Base-by-base conservation (phyloP, 2,888 invertebrate genomes). In the Euzetes globulus region DNA sequence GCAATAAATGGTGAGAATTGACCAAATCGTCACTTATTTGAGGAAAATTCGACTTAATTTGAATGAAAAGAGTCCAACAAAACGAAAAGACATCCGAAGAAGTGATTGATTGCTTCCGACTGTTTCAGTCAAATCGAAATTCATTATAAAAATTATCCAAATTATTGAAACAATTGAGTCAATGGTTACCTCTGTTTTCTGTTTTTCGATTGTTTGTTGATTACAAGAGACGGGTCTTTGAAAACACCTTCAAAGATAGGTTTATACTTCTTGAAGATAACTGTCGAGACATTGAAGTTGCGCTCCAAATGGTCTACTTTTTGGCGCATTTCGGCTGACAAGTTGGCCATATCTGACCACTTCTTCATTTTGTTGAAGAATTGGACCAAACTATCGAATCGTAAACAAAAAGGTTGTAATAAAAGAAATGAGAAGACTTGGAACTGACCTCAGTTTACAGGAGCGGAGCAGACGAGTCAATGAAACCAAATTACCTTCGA, bases 291-390 rank as follows among this genome's bases (percentile, higher is more conserved):
- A 71, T 91, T 90, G 85, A 97, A 96, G 81, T 92, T 94, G 75
- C 90, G 87, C 81, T 97, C 92, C 75, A 97, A 84, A 76, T 89
- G 87, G 76, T 91, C 89, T 75, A 97, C 90, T 83, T 91, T 91
- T 68, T 88, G 87, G 76, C 90, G 86, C 81, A 95, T 92, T 75
- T 91, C 90, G 79, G 88, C 88, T 0, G 93, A 88, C 84, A 94
- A 87, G 78, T 89, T 89, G 0, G 93, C 90, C 94, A 98, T 95
- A 80, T 94, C 93, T 76, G 91, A 89, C 97, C 97, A 99, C 81
- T 90, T 90, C 82, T 92, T 91, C 81, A 95, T 94, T 85, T 96
- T 96, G 78, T 88, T 88, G 81, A 97, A 95, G 84, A 98, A 98
- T 80, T 96, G 91, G 77, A 91, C 90, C 77, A 97, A 86, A 81